Evolutionary conservation across 2,797 vertebrate species (phyloP).

Genomic region (Anguilla megastoma): DNA sequence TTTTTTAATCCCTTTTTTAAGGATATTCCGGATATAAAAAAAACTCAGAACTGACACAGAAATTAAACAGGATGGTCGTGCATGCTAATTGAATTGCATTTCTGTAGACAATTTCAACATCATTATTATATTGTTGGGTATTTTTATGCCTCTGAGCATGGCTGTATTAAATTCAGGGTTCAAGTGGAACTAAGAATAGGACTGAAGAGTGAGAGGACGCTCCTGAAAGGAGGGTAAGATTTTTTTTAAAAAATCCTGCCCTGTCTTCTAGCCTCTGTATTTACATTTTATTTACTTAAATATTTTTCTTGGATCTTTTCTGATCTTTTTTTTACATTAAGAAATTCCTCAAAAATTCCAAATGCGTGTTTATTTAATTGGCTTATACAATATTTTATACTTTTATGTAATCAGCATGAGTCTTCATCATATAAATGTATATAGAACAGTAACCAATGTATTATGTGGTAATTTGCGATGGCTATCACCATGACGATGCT

Average conservation of each 20-base stretch:
- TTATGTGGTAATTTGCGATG: slow-evolving; percentile 19
- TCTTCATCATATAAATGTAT: not conserved
- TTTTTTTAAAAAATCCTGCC: not conserved
- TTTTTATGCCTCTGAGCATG: not conserved
- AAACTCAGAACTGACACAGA: not conserved
- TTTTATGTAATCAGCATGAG: not conserved
- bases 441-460: not conserved
- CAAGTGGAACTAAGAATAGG: not conserved
- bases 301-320: not conserved
- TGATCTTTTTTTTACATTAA: slow-evolving; percentile 6
- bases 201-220: not conserved
- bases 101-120: not conserved
- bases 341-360: slow-evolving; percentile 1
- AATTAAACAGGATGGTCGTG: not conserved
- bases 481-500: not conserved
- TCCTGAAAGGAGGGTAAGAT: not conserved
- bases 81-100: not conserved
- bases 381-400: not conserved
- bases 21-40: not conserved
- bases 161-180: not conserved
- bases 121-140: not conserved
- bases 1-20: not conserved
- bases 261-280: not conserved
- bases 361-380: slow-evolving; percentile 19
- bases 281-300: not conserved